Base-by-base conservation (phyloP, 1,140 invertebrate genomes). In the Scaptomyza montana region DNA sequence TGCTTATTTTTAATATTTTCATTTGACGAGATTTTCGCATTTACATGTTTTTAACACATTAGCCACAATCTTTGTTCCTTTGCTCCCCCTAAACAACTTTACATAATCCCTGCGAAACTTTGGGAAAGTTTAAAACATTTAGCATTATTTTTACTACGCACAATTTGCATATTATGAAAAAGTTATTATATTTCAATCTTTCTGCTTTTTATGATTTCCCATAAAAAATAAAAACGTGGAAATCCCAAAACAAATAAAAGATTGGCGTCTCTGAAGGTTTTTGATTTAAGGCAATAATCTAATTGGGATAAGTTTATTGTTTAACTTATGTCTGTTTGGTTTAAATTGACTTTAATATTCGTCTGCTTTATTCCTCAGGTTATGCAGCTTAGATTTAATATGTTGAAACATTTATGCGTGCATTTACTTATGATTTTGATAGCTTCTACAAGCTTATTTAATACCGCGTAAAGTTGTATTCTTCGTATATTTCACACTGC, bases 91-190 rank as follows among this genome's bases (percentile, higher is more conserved):
- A 12, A 45, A 45, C 33, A n/a, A 70, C 45, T 71, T 59, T n/a
- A 12, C 21, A 66, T 59, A 59, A 46, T 19, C 12, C n/a, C 10
- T 50, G 9, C 6, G 50, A 50, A 50, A 59, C 47, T 47, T 43
- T 16, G 33, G 19, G 2, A 46, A 59, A 50, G 47, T 64, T 77
- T 56, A 65, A 74, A 60, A 43, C 55, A 72, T 76, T 75, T 67
- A 67, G 45, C 65, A 28, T 67, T 65, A 51, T 65, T 64, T 69
- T 78, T 57, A 72, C 61, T 28, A 46, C 21, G 16, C 16, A 25
- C 62, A 61, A 82, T 87, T 87, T 86, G 78, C 81, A 82, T 86
- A 76, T 78, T 78, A 82, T 78, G 75, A 87, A 76, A 81, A 66
- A 72, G 78, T 46, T 19, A 71, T 71, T 65, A 46, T 28, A 36